Evolutionary conservation across 1,140 invertebrate genomes (phyloP).

Genomic region (Zophobas atratus): DNA sequence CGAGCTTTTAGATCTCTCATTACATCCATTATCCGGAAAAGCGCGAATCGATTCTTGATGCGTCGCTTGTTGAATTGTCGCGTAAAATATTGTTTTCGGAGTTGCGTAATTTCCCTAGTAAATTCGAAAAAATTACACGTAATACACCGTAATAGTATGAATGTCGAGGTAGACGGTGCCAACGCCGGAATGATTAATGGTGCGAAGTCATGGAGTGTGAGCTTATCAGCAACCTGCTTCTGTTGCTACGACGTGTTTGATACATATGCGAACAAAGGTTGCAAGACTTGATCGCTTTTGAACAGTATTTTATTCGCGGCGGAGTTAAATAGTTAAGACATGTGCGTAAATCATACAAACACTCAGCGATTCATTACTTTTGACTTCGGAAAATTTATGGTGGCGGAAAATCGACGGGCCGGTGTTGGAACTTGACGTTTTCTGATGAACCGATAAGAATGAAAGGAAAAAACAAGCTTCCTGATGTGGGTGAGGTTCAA

Average conservation of each 20-base stretch:
- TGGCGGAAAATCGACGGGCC: too few species aligned
- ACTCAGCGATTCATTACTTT: too few species aligned
- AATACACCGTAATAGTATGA: conserved; percentile 42
- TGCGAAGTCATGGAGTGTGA: conserved; percentile 30
- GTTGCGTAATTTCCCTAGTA: not conserved
- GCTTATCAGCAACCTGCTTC: conserved; percentile 15
- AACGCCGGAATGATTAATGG: conserved; percentile 30
- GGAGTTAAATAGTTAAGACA: too few species aligned
- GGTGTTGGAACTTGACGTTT: too few species aligned
- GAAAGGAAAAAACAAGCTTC: too few species aligned
- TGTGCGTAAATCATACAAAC: too few species aligned
- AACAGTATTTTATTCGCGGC: not conserved
- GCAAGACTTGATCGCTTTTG: not conserved
- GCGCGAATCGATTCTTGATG: not conserved
- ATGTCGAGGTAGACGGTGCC: conserved; percentile 24
- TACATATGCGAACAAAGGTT: not conserved
- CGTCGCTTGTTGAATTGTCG: not conserved
- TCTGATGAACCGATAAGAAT: too few species aligned
- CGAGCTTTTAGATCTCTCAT: not conserved
- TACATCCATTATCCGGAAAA: not conserved
- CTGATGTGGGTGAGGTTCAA: too few species aligned
- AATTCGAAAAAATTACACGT: conserved; percentile 32
- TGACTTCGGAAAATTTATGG: too few species aligned
- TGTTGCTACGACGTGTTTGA: not conserved
- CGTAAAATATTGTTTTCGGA: conserved; percentile 6